These are phyloP conservation scores for Argya squamiceps DNA, from an alignment of 2,797 vertebrate species.

Conservation along the genomic window DNA sequence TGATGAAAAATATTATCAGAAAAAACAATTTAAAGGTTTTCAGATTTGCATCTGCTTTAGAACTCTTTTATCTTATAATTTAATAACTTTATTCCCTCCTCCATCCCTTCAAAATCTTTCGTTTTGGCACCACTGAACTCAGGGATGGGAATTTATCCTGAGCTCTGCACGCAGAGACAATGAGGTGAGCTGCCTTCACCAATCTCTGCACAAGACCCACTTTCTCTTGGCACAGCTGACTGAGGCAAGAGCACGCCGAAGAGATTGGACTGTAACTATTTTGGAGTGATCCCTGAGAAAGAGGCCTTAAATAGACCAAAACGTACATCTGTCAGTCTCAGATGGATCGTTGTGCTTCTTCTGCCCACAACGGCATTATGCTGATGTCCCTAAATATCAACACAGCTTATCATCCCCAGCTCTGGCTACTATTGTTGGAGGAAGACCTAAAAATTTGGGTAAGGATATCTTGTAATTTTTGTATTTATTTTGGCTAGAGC, in stretches of 20 bases:
- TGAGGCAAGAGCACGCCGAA: neutral
- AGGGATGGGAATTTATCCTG: neutral
- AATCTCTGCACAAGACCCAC: slow-evolving; percentile 7
- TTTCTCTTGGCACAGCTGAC: slow-evolving; percentile 19
- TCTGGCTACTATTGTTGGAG: neutral
- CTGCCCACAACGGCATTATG: neutral
- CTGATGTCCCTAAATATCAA: neutral
- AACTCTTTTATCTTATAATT: neutral
- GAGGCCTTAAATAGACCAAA: slow-evolving; percentile 46
- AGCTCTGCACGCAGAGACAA: fast-evolving
- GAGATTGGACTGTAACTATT: slow-evolving; percentile 32
- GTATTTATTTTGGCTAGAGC: neutral
- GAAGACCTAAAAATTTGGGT: neutral
- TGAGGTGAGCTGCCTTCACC: slow-evolving; percentile 18
- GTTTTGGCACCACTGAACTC: neutral
- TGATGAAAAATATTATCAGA: neutral
- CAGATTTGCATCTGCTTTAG: neutral
- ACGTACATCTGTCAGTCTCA: slow-evolving; percentile 26
- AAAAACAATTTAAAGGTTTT: neutral
- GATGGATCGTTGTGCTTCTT: slow-evolving; percentile 7
- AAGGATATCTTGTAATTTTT: neutral
- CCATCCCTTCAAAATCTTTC: neutral
- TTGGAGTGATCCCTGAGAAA: slow-evolving; percentile 49
- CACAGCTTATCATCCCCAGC: neutral
- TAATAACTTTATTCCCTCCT: neutral